Evolutionary conservation across 1,140 invertebrate species (phyloP).

Genomic region (Lordiphosa mommai): DNA sequence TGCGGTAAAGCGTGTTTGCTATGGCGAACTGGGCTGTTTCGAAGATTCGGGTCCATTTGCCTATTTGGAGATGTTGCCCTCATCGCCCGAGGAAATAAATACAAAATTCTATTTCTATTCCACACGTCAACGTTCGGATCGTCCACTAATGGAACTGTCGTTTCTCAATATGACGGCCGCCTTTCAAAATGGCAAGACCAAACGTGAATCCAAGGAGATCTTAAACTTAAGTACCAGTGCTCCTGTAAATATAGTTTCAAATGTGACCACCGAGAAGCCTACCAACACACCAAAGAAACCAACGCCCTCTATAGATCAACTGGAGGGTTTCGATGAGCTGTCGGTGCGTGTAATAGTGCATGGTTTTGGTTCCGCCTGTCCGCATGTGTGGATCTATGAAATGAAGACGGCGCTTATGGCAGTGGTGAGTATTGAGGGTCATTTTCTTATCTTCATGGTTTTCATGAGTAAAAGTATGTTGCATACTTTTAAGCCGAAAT

Average conservation of each 20-base stretch:
- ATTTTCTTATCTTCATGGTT: too few species aligned
- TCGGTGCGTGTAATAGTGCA: conserved; percentile 95
- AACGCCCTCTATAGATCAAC: conserved; percentile 53
- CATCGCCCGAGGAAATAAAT: conserved; percentile 91
- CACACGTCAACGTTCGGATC: conserved; percentile 83
- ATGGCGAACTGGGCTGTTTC: conserved; percentile 95
- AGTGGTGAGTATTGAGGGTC: conserved; percentile 86
- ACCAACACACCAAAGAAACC: conserved; percentile 33
- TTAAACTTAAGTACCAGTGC: not conserved
- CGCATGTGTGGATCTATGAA: conserved; percentile 94
- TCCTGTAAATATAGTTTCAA: too few species aligned
- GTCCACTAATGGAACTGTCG: conserved; percentile 84
- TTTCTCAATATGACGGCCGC: conserved; percentile 84
- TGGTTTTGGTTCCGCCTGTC: conserved; percentile 94
- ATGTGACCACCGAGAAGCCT: conserved; percentile 29
- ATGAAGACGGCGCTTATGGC: conserved; percentile 94
- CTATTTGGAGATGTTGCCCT: conserved; percentile 93
- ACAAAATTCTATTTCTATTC: conserved; percentile 88
- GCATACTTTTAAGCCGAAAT: too few species aligned
- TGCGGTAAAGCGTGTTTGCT: conserved; percentile 90
- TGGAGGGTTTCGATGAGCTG: conserved; percentile 75
- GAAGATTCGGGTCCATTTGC: conserved; percentile 94
- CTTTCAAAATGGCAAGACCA: conserved; percentile 49
- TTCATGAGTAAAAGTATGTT: too few species aligned
- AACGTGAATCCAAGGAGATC: conserved; percentile 30